Base-by-base conservation (phyloP, 2,888 invertebrate genomes). In the Andrena chrysosceles region DNA sequence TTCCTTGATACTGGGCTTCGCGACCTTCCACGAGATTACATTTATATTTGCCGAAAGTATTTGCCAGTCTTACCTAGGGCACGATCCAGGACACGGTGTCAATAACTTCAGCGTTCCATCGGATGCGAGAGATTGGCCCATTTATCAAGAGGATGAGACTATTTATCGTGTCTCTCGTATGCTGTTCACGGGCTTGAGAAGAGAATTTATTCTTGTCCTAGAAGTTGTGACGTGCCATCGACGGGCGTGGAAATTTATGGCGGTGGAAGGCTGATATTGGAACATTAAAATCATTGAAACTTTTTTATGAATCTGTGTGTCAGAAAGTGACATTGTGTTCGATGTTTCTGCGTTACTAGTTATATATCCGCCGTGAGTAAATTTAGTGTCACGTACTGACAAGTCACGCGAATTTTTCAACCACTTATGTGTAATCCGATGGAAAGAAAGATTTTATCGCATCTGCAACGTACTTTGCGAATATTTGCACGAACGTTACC, bases 121-220 rank as follows among this genome's bases (percentile, higher is more conserved):
- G 35, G 35, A 54, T 6, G 20, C 29, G 29, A 67, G 54, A 73
- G 68, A 42, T 67, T 10, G 73, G 66, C 23, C 72, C 23, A 64
- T 72, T 72, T 42, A 29, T 67, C 68, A 67, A 68, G 16, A 42
- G 8, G 23, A 42, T 68, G 54, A 68, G 29, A 56, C 56, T 42
- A 56, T 68, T 68, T 31, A 56, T 54, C 68, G 54, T 54, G 42
- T 48, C 68, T 42, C 52, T 31, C 35, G 29, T 7, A 42, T 31
- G 20, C 35, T 42, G 16, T 56, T 67, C 20, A 67, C 10, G 31
- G 16, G n/a, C n/a, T 13, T 26, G 1, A 26, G 13, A n/a, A 52
- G n/a, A 48, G 33, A 64, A 72, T 72, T 35, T 66, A n/a, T 72
- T 66, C 26, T 35, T 20, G 49, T 35, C 52, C 13, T 13, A 4